Evolutionary conservation across 2,888 invertebrate species (phyloP), one percentile per base, ranked within the genome.

Genomic region (Agrochola macilenta): DNA sequence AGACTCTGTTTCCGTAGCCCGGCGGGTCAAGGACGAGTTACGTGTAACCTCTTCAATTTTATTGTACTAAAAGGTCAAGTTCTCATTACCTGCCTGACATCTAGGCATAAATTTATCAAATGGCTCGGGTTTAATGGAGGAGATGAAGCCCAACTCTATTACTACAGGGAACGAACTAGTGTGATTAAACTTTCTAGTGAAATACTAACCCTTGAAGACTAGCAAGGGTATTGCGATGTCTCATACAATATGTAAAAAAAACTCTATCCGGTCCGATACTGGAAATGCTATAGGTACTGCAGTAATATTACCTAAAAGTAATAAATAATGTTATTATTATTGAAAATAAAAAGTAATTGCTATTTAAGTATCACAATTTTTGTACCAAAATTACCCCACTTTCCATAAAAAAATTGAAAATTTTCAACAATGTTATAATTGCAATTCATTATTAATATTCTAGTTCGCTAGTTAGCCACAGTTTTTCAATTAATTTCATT

Each of bases 21-120:
- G 66, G 60, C 75, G 35, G 78, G 81, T 85, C 88, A 86, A 85
- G 83, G 86, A 77, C 74, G 30, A 74, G 69, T 61, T n/a, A 69
- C 65, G 70, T 64, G 69, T 77, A 70, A 85, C 81, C 83, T 89
- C 72, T 87, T 85, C 78, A 87, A 83, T 79, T 85, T 83, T 83
- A 90, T 90, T 89, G 88, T 90, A 84, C 80, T 76, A 73, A 91
- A 90, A 91, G 90, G 90, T 90, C 90, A 90, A 87, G 89, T 87
- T 88, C 87, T 78, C 86, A 87, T 83, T 89, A 77, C 77, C 71
- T 79, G 61, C 39, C 60, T 71, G 71, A 60, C 76, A 72, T 79
- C 54, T 54, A n/a, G 12, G 17, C 30, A 73, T 46, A 43, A 72
- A 76, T 79, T 72, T 74, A 79, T 74, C 74, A 78, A 61, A 81